A percentile compares a stretch with the other conserved stretches of the same genome.
These are phyloP conservation scores for Phoxinus dragarum DNA, from an alignment of 2,797 vertebrate species.

Conservation along the genomic window DNA sequence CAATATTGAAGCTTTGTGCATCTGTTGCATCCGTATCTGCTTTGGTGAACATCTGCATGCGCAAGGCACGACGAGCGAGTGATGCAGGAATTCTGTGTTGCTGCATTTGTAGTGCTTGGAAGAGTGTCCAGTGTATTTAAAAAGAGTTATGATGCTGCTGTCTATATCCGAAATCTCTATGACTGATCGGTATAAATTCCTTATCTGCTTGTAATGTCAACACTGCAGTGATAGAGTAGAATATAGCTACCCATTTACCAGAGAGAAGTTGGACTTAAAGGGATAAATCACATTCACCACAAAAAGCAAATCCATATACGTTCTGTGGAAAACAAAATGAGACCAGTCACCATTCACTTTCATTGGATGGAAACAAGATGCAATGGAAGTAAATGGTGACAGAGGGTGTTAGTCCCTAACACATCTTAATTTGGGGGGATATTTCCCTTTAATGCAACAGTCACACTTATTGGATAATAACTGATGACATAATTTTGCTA, in stretches of 20 bases:
- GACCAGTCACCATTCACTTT: background rate
- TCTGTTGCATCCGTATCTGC: constrained; percentile 27
- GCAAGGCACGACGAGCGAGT: constrained; percentile 5
- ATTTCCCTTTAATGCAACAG: background rate
- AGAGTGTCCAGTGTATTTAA: background rate
- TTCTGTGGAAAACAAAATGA: background rate
- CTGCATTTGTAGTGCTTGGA: background rate
- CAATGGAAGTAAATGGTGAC: background rate
- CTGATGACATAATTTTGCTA: constrained; percentile 12
- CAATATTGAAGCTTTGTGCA: constrained; percentile 11
- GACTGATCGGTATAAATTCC: background rate
- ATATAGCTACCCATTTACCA: background rate
- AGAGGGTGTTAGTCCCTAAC: background rate
- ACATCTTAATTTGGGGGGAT: background rate
- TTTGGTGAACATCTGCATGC: constrained; percentile 42
- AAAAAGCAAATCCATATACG: background rate
- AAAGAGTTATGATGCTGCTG: constrained; percentile 16
- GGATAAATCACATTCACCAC: background rate
- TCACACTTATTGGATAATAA: background rate
- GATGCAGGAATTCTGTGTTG: constrained; percentile 26
- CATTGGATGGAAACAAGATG: background rate
- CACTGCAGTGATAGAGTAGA: background rate
- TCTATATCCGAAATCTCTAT: background rate
- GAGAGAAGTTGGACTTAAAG: background rate
- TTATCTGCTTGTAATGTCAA: background rate